Percentiles rank a stretch among this genome's conserved stretches.
Conservation (phyloP, 2,888 invertebrate species). For the Stramonita haemastoma region DNA sequence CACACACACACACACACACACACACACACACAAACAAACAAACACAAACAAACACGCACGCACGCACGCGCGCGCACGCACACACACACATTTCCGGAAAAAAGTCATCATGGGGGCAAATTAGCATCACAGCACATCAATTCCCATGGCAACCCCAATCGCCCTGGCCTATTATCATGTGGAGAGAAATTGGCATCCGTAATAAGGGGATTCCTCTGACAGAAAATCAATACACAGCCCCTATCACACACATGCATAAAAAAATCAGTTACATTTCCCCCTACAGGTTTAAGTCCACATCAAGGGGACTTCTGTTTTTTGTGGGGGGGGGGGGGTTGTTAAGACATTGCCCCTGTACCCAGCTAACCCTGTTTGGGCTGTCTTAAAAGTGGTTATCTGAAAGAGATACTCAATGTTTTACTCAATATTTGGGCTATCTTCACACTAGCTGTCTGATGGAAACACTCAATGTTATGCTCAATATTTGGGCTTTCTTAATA, state of each 20-base stretch:
- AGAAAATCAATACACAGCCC: neutral
- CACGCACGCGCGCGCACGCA: neutral
- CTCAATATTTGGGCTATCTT: no score
- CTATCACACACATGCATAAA: neutral
- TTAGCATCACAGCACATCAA: neutral
- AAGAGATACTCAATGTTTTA: no score
- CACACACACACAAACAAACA: slow-evolving; percentile 5
- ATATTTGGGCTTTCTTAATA: no score
- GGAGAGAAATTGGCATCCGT: neutral
- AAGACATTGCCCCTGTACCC: no score
- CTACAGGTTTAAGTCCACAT: neutral
- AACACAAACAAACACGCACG: neutral
- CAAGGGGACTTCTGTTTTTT: no score
- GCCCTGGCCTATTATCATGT: neutral
- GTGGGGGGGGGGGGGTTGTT: no score
- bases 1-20: slow-evolving; percentile 1
- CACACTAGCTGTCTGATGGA: no score
- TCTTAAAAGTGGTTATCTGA: no score
- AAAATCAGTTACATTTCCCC: neutral
- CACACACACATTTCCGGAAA: neutral
- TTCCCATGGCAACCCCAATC: neutral
- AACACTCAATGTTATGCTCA: no score
- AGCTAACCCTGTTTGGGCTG: no score
- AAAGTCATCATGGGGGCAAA: neutral
- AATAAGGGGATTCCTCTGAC: no score